These are phyloP conservation scores for Cheilosia soror DNA, from an alignment of 2,888 invertebrate genomes.

Conservation along the genomic window DNA sequence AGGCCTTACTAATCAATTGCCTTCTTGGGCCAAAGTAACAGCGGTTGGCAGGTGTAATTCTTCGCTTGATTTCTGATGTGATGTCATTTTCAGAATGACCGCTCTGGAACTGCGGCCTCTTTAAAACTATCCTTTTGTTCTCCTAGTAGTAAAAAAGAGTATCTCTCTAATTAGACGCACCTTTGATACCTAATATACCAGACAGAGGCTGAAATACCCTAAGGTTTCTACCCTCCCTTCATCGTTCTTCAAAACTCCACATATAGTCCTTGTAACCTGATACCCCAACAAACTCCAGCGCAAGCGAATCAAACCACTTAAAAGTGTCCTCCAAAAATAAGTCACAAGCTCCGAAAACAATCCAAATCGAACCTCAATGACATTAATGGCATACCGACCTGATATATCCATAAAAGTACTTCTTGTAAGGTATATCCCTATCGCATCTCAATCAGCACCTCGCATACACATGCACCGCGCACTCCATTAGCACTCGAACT, in stretches of 20 bases:
- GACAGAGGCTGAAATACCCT: too few species aligned
- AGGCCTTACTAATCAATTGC: too few species aligned
- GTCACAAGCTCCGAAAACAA: constrained; percentile 17
- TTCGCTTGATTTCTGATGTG: too few species aligned
- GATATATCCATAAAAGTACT: constrained; percentile 69
- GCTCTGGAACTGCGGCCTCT: too few species aligned
- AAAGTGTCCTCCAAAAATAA: constrained; percentile 49
- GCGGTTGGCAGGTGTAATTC: too few species aligned
- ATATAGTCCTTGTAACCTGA: constrained; percentile 42
- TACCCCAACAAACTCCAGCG: background rate
- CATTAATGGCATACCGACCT: constrained; percentile 37
- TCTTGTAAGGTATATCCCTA: constrained; percentile 47
- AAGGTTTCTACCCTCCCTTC: background rate
- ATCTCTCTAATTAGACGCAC: background rate
- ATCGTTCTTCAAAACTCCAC: background rate
- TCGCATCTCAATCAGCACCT: constrained; percentile 64
- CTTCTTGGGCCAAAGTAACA: too few species aligned
- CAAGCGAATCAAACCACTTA: constrained; percentile 1
- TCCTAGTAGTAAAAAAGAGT: too few species aligned
- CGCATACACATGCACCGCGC: constrained; percentile 1
- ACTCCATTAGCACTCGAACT: constrained; percentile 36
- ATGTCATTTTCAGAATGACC: too few species aligned
- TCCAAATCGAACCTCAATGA: constrained; percentile 55
- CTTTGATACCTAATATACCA: background rate
- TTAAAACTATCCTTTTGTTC: too few species aligned